Conservation (phyloP, 2,113 vertebrate genomes). For the Camelus bactrianus region DNA sequence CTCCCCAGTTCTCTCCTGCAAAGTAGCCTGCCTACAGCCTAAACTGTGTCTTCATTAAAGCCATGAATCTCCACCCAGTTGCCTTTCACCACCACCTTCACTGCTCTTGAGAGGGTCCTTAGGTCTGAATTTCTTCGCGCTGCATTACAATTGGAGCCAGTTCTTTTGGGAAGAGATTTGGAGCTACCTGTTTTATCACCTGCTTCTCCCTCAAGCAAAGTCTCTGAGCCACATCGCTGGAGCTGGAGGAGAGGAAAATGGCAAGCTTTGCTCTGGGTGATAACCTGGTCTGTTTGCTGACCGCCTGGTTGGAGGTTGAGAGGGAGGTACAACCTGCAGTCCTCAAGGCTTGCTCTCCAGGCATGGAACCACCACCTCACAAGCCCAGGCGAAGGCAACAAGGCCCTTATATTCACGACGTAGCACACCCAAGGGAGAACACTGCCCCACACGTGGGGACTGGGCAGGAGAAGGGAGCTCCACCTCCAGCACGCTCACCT, state of each 20-base stretch:
- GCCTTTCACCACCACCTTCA: not conserved
- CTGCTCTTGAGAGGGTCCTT: not conserved
- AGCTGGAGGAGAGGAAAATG: not conserved
- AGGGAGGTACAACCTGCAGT: not conserved
- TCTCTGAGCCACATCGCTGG: not conserved
- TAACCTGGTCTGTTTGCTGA: not conserved
- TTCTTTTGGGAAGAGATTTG: not conserved
- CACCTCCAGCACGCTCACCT: not conserved
- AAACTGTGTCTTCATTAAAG: not conserved
- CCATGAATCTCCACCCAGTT: not conserved
- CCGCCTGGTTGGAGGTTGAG: not conserved
- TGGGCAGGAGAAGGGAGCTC: not conserved
- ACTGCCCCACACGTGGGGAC: rapidly evolving
- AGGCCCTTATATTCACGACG: not conserved
- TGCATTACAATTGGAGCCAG: not conserved
- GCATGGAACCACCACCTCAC: not conserved
- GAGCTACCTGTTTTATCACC: not conserved
- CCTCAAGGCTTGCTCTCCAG: not conserved
- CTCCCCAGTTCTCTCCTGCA: not conserved
- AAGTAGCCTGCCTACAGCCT: rapidly evolving
- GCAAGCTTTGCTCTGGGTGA: not conserved
- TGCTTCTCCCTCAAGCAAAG: not conserved
- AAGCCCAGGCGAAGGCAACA: not conserved
- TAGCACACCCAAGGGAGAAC: not conserved
- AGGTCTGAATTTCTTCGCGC: not conserved